These are phyloP conservation scores for Eueides isabella DNA, from an alignment of 1,140 invertebrate species.

Conservation along the genomic window DNA sequence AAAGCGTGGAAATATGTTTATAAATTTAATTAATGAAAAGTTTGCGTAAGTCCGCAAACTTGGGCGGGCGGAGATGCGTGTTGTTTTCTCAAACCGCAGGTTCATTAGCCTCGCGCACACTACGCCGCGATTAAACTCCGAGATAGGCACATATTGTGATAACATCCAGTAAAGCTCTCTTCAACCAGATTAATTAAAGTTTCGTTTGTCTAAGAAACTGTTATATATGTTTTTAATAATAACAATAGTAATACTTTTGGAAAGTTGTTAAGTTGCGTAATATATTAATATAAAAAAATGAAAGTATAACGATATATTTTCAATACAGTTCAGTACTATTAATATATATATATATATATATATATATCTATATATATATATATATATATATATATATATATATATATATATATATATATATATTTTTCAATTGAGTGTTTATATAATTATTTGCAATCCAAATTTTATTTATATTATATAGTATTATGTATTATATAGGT, in stretches of 20 bases:
- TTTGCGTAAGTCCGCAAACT: conserved; percentile 61
- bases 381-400: too few species aligned
- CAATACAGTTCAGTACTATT: too few species aligned
- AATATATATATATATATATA: too few species aligned
- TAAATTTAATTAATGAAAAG: conserved; percentile 70
- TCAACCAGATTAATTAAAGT: conserved; percentile 65
- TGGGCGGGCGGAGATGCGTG: conserved; percentile 56
- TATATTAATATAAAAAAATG: too few species aligned
- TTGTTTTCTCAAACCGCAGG: conserved; percentile 75
- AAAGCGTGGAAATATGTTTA: background rate
- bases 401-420: too few species aligned
- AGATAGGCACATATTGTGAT: conserved; percentile 69
- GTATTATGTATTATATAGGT: too few species aligned
- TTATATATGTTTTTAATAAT: background rate
- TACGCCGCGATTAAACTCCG: conserved; percentile 71
- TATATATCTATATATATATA: too few species aligned
- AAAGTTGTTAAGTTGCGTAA: background rate
- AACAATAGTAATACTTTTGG: background rate
- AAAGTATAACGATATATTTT: too few species aligned
- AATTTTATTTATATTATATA: too few species aligned
- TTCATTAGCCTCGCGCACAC: conserved; percentile 77
- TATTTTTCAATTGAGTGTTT: too few species aligned
- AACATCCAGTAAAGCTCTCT: conserved; percentile 54
- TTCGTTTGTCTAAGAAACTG: conserved; percentile 50
- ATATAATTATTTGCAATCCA: too few species aligned